phyloP scores from a whole-genome alignment of 2,113 vertebrate genomes.

The Procavia capensis region DNA sequence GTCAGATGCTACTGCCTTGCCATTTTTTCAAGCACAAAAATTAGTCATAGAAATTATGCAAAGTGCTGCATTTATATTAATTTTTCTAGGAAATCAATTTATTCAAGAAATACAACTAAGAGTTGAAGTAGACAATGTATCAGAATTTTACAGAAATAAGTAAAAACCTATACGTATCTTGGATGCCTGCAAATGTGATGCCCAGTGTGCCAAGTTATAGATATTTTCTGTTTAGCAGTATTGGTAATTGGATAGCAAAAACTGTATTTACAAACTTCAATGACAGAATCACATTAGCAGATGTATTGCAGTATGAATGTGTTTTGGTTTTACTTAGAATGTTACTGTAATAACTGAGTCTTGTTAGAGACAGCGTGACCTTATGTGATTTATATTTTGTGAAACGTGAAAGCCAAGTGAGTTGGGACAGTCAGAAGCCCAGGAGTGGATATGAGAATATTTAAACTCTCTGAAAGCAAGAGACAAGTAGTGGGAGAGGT shows the following conservation, averaged over 20 bases:
- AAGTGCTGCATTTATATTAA: conserved; percentile 46
- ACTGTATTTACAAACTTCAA: conserved; percentile 37
- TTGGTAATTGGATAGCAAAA: conserved; percentile 52
- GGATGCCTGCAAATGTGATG: conserved; percentile 1
- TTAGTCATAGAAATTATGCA: neutral
- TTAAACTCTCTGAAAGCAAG: conserved; percentile 68
- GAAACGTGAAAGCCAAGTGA: conserved; percentile 56
- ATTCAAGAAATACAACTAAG: conserved; percentile 21
- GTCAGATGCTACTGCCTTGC: no score
- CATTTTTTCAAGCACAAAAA: neutral
- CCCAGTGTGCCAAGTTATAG: neutral
- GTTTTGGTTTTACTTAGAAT: conserved; percentile 55
- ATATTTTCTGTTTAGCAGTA: conserved; percentile 23
- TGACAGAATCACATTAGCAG: conserved; percentile 33
- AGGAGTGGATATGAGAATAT: conserved; percentile 48
- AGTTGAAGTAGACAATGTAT: conserved; percentile 33
- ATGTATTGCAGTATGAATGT: conserved; percentile 37
- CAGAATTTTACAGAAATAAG: conserved; percentile 55
- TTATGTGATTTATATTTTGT: conserved; percentile 53
- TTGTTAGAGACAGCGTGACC: conserved; percentile 47
- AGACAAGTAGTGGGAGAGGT: conserved; percentile 57
- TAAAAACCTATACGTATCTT: conserved; percentile 37
- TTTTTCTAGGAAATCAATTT: neutral
- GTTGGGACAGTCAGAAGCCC: conserved; percentile 51
- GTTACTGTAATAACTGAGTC: conserved; percentile 45